Evolutionary conservation across 2,888 invertebrate species (phyloP), one percentile per base, ranked within the genome.

Genomic region (Troides helena): DNA sequence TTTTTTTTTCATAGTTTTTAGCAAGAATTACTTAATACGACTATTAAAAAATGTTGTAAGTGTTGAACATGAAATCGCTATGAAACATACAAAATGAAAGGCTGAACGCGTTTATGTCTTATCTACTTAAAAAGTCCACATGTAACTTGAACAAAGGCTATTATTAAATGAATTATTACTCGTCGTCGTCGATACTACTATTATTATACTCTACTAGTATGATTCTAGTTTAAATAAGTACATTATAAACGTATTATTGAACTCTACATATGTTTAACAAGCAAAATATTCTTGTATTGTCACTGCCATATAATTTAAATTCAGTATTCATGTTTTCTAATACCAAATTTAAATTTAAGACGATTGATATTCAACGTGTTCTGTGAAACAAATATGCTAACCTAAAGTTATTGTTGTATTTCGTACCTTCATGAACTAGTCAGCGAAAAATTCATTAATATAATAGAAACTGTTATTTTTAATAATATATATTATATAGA

Each of bases 101-200:
- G 36, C 17, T 62, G 36, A 56, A 50, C 65, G 1, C 69, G 69
- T 61, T 69, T 39, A 68, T 53, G 65, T 63, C 68, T 68, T 64
- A 21, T 64, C 5, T 36, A 68, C 12, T 50, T 25, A 23, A 66
- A 66, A 23, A 2, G 21, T 23, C 4, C 1, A 14, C 46, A 46
- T 14, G 14, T 30, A 30, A 30, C 1, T 14, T 14, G 39, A 46
- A 46, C 46, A 14, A 14, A 14, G 12, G 2, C 12, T 43, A 43
- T 10, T 43, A 43, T 43, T 10, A 12, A 12, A 50, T 17, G 14
- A 50, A 18, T 14, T 50, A 50, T 50, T 21, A 21, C 21, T 0
- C 21, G 21, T 21, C 21, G 4, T 43, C 1, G 4, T 10, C 8
- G 0, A 43, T 43, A 12, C 43, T 43, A 39, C 7, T 10, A 8